Evolutionary conservation across 1,140 invertebrate species (phyloP).

Genomic region (Meloidogyne floridensis): DNA sequence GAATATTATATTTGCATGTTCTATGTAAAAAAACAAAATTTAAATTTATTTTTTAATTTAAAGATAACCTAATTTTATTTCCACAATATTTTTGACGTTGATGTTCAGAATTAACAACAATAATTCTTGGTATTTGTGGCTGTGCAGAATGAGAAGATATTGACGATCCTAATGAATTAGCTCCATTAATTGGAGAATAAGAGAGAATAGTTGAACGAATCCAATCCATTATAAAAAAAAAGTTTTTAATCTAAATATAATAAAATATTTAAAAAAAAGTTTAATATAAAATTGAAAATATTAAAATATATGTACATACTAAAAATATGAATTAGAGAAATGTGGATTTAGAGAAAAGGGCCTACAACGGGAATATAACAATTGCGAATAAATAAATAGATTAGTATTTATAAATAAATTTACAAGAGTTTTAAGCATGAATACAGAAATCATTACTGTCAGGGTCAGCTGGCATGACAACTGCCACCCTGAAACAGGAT

Average conservation of each 20-base stretch:
- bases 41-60: not conserved
- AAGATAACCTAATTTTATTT: slow-evolving; percentile 26
- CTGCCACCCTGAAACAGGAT: too few species aligned
- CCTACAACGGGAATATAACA: too few species aligned
- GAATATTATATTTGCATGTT: slow-evolving; percentile 86
- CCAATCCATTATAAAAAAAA: slow-evolving; percentile 19
- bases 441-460: too few species aligned
- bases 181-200: slow-evolving; percentile 15
- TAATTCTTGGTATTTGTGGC: slow-evolving; percentile 3
- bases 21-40: slow-evolving; percentile 40
- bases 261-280: not conserved
- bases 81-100: slow-evolving; percentile 27
- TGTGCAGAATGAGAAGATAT: slow-evolving; percentile 13
- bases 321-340: too few species aligned
- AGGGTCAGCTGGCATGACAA: too few species aligned
- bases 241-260: too few species aligned
- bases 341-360: too few species aligned
- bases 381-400: too few species aligned
- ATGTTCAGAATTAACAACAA: slow-evolving; percentile 6
- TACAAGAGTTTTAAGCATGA: too few species aligned
- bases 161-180: slow-evolving; percentile 13
- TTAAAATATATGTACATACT: too few species aligned
- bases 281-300: not conserved
- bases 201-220: slow-evolving; percentile 17
- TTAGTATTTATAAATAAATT: too few species aligned